Percentiles rank a stretch among this genome's conserved stretches.
These are phyloP conservation scores for Eristalis arbustorum DNA, from an alignment of 2,888 invertebrate species.

Conservation along the genomic window DNA sequence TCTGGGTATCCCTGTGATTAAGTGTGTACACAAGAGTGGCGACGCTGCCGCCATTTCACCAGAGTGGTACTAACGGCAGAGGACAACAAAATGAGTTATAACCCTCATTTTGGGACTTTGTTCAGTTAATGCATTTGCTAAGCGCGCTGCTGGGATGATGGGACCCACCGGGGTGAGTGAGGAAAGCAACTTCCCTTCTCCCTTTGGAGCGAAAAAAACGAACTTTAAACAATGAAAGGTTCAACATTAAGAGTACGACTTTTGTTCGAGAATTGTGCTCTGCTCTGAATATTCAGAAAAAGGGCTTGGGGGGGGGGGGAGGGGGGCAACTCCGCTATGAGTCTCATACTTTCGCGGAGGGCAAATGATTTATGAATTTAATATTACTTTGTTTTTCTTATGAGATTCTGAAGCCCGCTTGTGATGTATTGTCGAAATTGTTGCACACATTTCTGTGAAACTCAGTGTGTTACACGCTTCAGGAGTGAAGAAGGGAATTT, in stretches of 20 bases:
- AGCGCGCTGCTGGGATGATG: constrained; percentile 11
- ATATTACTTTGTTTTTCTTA: constrained; percentile 38
- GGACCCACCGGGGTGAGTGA: background rate
- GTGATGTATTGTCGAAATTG: constrained; percentile 38
- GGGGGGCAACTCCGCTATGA: constrained; percentile 15
- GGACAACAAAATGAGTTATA: constrained; percentile 69
- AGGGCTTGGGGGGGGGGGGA: too few relatives aligned
- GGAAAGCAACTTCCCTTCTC: background rate
- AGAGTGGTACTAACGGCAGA: constrained; percentile 50
- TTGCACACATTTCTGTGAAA: constrained; percentile 23
- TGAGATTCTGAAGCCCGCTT: constrained; percentile 20
- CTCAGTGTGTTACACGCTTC: constrained; percentile 3
- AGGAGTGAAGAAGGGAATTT: background rate
- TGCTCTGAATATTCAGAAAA: constrained; percentile 1
- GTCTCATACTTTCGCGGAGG: constrained; percentile 25
- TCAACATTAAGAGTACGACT: constrained; percentile 57
- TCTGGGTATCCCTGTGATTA: constrained; percentile 30
- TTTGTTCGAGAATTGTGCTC: constrained; percentile 16
- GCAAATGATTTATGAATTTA: constrained; percentile 64
- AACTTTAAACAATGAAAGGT: constrained; percentile 24
- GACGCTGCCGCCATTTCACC: constrained; percentile 37
- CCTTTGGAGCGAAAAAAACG: background rate
- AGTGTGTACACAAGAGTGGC: constrained; percentile 48
- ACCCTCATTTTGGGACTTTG: constrained; percentile 65
- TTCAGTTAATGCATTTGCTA: constrained; percentile 66